Conservation (phyloP, 2,113 vertebrate species). For the Aegithalos caudatus region DNA sequence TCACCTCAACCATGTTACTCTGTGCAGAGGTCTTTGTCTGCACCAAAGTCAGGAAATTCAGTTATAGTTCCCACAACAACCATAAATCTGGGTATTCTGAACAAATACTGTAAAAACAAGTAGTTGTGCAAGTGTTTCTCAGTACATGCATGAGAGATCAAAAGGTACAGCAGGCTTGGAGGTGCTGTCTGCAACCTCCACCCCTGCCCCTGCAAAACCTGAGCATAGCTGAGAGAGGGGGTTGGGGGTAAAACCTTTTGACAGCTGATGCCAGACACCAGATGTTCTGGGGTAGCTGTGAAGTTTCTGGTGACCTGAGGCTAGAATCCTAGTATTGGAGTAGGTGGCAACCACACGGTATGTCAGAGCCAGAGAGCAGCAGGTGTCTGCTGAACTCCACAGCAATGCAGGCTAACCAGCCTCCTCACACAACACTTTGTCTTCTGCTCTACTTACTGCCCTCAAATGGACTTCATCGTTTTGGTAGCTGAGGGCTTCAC, state of each 20-base stretch:
- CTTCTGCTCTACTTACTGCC: background rate
- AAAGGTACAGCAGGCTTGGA: rapidly evolving
- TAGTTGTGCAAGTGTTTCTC: background rate
- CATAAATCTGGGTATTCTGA: background rate
- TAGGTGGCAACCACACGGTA: background rate
- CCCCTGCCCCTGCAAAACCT: background rate
- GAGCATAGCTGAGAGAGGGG: background rate
- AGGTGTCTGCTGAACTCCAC: background rate
- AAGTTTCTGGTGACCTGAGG: background rate
- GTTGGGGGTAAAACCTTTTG: background rate
- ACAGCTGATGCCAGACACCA: background rate
- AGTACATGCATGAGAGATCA: rapidly evolving
- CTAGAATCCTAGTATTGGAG: background rate
- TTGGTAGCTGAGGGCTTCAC: background rate
- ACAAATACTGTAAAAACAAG: background rate
- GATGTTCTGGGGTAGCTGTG: background rate
- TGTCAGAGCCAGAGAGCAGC: background rate
- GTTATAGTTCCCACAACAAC: background rate
- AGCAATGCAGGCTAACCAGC: background rate
- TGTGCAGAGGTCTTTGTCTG: background rate
- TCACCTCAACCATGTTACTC: background rate
- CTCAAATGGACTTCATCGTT: background rate
- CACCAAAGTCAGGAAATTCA: background rate
- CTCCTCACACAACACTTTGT: background rate
- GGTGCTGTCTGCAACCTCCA: background rate